phyloP scores from a whole-genome alignment of 2,797 vertebrate species.

The Sphaeramia orbicularis region DNA sequence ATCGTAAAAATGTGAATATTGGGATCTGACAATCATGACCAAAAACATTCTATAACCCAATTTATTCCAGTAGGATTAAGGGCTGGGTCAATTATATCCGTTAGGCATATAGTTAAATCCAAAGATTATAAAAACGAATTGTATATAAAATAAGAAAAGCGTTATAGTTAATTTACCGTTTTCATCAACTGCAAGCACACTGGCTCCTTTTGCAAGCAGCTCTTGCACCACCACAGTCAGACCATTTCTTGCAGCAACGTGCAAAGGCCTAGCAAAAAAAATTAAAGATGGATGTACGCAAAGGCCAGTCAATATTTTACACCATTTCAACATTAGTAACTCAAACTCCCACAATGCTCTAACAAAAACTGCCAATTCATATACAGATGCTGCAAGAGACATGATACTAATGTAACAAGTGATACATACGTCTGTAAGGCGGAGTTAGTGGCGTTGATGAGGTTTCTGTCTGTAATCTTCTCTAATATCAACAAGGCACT shows the following conservation, averaged over 20 bases:
- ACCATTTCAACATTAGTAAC: slow-evolving; percentile 16
- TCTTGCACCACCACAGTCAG: slow-evolving; percentile 98
- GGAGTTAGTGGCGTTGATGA: slow-evolving; percentile 98
- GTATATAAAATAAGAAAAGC: neutral
- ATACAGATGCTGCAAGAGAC: slow-evolving; percentile 1
- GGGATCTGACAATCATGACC: no score
- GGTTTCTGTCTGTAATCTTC: slow-evolving; percentile 97
- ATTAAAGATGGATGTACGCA: neutral
- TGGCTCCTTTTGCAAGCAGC: slow-evolving; percentile 96
- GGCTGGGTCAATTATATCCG: no score
- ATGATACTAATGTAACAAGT: neutral
- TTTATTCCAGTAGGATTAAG: no score
- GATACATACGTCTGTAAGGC: slow-evolving; percentile 97
- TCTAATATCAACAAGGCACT: slow-evolving; percentile 99
- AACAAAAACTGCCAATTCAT: neutral
- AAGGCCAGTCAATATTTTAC: slow-evolving; percentile 11
- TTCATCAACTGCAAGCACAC: slow-evolving; percentile 97
- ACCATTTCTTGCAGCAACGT: slow-evolving; percentile 98
- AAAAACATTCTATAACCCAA: no score
- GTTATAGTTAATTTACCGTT: slow-evolving; percentile 88
- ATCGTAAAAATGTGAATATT: no score
- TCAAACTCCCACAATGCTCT: slow-evolving; percentile 10
- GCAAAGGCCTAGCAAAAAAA: slow-evolving; percentile 89
- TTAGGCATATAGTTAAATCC: no score
- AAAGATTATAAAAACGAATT: neutral